Evolutionary conservation across 2,888 invertebrate genomes (phyloP).

Genomic region (Hirtodrosophila histrioides): DNA sequence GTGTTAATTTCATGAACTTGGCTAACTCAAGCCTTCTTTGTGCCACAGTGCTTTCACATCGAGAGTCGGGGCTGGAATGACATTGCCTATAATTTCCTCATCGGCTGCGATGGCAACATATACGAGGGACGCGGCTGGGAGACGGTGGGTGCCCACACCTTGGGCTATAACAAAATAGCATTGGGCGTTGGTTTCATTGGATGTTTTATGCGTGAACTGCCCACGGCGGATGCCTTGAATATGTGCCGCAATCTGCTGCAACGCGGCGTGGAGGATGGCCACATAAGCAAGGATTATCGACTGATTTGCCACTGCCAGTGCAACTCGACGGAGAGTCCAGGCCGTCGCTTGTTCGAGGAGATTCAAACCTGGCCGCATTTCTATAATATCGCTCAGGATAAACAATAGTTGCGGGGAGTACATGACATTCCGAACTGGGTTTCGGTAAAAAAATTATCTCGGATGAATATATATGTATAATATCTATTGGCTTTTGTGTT

Average conservation of each 20-base stretch:
- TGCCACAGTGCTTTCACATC: conserved; percentile 84
- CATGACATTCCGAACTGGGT: conserved; percentile 21
- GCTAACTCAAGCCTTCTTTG: no score
- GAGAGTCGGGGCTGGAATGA: conserved; percentile 86
- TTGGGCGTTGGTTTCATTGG: conserved; percentile 86
- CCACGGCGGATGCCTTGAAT: conserved; percentile 83
- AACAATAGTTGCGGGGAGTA: conserved; percentile 1
- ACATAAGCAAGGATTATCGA: conserved; percentile 85
- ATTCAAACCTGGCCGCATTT: conserved; percentile 86
- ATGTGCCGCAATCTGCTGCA: conserved; percentile 85
- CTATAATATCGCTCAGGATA: conserved; percentile 65
- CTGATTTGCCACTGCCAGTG: conserved; percentile 86
- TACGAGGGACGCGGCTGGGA: conserved; percentile 87
- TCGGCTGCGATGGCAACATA: conserved; percentile 86
- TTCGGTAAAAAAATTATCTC: conserved; percentile 21
- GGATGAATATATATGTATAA: conserved; percentile 13
- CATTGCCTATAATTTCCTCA: conserved; percentile 86
- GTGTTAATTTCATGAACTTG: no score
- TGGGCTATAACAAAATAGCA: conserved; percentile 85
- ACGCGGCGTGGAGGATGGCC: conserved; percentile 85
- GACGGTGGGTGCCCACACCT: conserved; percentile 85
- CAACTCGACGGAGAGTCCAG: conserved; percentile 85
- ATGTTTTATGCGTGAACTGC: conserved; percentile 85
- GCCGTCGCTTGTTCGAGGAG: conserved; percentile 85
- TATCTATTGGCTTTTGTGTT: conserved; percentile 17